phyloP scores from a whole-genome alignment of 1,140 invertebrate species.

The Drosophila ercepeae region DNA sequence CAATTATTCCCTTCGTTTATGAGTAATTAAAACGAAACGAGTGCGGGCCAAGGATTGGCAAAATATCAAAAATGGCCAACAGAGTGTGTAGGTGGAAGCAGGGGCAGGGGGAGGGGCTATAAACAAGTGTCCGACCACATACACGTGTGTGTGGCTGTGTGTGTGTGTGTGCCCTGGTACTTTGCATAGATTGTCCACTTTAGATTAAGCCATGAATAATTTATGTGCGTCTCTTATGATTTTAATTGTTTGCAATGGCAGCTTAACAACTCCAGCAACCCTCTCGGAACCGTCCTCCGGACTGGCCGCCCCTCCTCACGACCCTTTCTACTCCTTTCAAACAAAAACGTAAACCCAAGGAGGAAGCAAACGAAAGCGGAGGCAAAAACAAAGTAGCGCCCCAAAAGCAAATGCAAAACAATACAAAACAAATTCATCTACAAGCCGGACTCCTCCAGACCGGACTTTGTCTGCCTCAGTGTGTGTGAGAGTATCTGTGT shows the following conservation, averaged over 20 bases:
- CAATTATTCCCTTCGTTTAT: constrained; percentile 49
- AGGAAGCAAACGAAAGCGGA: constrained; percentile 51
- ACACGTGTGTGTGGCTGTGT: constrained; percentile 15
- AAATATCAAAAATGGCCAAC: constrained; percentile 55
- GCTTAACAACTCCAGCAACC: constrained; percentile 70
- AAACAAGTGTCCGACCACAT: constrained; percentile 21
- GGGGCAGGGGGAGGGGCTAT: neutral
- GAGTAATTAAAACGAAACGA: constrained; percentile 41
- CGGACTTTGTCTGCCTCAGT: constrained; percentile 7
- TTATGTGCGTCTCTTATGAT: constrained; percentile 83
- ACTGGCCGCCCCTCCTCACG: neutral
- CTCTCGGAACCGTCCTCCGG: neutral
- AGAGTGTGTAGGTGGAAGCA: neutral
- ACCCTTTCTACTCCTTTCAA: constrained; percentile 31
- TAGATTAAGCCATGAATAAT: constrained; percentile 83
- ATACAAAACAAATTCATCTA: constrained; percentile 80
- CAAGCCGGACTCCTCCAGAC: constrained; percentile 34
- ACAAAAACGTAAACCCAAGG: constrained; percentile 16
- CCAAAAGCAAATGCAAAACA: constrained; percentile 81
- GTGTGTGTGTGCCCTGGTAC: constrained; percentile 44
- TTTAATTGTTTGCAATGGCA: constrained; percentile 84
- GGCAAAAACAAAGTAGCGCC: constrained; percentile 77
- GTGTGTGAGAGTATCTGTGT: constrained; percentile 36
- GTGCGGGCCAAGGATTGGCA: constrained; percentile 25
- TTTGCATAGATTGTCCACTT: constrained; percentile 83